A percentile compares a stretch with the other conserved stretches of the same genome.
These are phyloP conservation scores for Sebastes taczanowskii DNA, from an alignment of 2,797 vertebrate genomes.

Conservation along the genomic window DNA sequence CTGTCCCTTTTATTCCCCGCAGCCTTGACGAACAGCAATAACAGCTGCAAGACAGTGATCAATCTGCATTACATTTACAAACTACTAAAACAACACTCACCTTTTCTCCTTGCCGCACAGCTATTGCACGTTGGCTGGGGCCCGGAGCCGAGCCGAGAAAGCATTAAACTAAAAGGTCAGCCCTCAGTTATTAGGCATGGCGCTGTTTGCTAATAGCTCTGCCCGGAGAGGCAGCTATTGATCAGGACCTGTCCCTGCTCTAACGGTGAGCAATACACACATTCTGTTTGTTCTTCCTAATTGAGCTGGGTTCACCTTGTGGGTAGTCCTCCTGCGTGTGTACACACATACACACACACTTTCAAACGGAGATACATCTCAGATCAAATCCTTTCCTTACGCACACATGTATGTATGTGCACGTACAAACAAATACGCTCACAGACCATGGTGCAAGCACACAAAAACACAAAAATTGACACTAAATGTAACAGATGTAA, in stretches of 20 bases:
- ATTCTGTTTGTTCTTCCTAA: conserved; percentile 79
- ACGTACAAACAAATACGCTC: background rate
- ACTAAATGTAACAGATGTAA: conserved; percentile 23
- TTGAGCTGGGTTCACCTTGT: conserved; percentile 81
- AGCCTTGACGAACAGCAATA: conserved; percentile 77
- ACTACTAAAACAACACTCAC: conserved; percentile 82
- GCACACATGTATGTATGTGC: background rate
- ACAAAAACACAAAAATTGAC: background rate
- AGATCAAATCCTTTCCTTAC: background rate
- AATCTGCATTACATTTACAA: conserved; percentile 84
- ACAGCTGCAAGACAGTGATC: conserved; percentile 77
- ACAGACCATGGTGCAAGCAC: background rate
- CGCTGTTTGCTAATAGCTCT: conserved; percentile 81
- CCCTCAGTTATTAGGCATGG: conserved; percentile 78
- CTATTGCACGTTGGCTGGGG: conserved; percentile 48
- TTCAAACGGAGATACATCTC: background rate
- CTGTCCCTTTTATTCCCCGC: conserved; percentile 56
- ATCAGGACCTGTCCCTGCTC: conserved; percentile 71
- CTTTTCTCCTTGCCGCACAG: conserved; percentile 80
- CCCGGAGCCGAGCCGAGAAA: conserved; percentile 62
- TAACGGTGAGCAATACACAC: conserved; percentile 71
- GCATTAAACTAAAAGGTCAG: conserved; percentile 82
- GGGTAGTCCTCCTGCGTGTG: conserved; percentile 30
- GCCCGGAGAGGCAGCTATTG: conserved; percentile 78
- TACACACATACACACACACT: conserved; percentile 22